phyloP scores from a whole-genome alignment of 2,113 vertebrate genomes.

The Zapus hudsonius region DNA sequence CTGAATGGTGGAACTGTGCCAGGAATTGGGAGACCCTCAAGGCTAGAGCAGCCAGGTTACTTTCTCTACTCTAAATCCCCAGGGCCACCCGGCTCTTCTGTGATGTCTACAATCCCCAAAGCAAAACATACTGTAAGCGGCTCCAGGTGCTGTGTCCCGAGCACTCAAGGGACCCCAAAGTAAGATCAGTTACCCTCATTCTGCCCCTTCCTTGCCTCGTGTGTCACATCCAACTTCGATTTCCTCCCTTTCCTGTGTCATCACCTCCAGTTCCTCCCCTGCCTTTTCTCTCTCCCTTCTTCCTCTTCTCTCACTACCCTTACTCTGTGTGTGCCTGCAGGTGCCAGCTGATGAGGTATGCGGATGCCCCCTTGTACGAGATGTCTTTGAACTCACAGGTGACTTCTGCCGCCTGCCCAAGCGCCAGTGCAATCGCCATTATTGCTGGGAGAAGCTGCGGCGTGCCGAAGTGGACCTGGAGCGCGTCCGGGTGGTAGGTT shows the following conservation, averaged over 20 bases:
- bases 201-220: not conserved
- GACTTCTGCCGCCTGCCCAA: conserved; percentile 94
- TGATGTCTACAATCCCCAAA: conserved; percentile 96
- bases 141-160: conserved; percentile 96
- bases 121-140: conserved; percentile 96
- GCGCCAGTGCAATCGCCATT: conserved; percentile 95
- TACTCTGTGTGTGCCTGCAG: conserved; percentile 74
- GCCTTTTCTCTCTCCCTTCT: not conserved
- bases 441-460: conserved; percentile 96
- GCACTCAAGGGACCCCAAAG: conserved; percentile 96
- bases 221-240: not conserved
- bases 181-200: conserved; percentile 69
- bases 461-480: conserved; percentile 95
- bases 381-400: conserved; percentile 93
- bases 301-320: not conserved
- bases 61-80: not conserved
- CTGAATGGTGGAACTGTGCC: not conserved
- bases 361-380: conserved; percentile 93
- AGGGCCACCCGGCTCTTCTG: conserved; percentile 96
- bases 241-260: not conserved
- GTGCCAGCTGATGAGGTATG: conserved; percentile 93
- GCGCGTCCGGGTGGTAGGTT: conserved; percentile 92
- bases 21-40: too few species aligned
- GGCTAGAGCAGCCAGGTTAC: too few species aligned
- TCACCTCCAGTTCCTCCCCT: not conserved